phyloP scores from a whole-genome alignment of 2,888 invertebrate species.

The Scaptomyza flava region DNA sequence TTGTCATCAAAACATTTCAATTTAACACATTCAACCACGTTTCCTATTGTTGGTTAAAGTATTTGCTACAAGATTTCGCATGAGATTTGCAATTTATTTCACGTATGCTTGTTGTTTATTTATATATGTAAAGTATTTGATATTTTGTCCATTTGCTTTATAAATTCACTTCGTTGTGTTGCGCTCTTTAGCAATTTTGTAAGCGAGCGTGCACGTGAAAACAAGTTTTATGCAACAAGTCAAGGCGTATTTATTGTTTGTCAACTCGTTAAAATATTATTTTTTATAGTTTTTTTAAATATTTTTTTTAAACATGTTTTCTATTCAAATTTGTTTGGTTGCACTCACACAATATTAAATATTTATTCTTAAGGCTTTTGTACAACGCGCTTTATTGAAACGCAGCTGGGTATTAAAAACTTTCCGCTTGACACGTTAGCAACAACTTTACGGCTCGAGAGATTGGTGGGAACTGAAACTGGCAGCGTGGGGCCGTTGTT shows the following conservation, averaged over 20 bases:
- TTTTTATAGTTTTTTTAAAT: slow-evolving; percentile 3
- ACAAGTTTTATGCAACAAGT: slow-evolving; percentile 73
- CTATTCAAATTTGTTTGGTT: slow-evolving; percentile 21
- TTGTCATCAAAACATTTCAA: slow-evolving; percentile 14
- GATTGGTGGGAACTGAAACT: slow-evolving; percentile 62
- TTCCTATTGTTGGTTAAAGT: not conserved
- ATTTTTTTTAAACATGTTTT: slow-evolving; percentile 4
- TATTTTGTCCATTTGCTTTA: slow-evolving; percentile 27
- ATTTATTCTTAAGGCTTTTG: slow-evolving; percentile 2
- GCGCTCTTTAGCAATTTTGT: slow-evolving; percentile 41
- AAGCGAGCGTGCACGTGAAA: slow-evolving; percentile 62
- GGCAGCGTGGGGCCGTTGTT: slow-evolving; percentile 34
- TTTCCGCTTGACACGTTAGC: slow-evolving; percentile 64
- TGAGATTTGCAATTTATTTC: slow-evolving; percentile 43
- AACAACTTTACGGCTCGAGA: slow-evolving; percentile 63
- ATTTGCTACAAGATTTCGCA: slow-evolving; percentile 28
- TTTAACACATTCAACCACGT: slow-evolving; percentile 2
- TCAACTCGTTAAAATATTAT: slow-evolving; percentile 11
- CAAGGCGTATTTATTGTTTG: slow-evolving; percentile 35
- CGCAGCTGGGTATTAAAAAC: slow-evolving; percentile 10
- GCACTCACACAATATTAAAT: slow-evolving; percentile 47
- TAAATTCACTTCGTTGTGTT: slow-evolving; percentile 26
- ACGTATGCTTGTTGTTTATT: slow-evolving; percentile 27
- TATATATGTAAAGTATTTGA: slow-evolving; percentile 24
- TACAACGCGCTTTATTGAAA: slow-evolving; percentile 19